A percentile compares a stretch with the other conserved stretches of the same genome.
Evolutionary conservation across 2,888 invertebrate genomes (phyloP).

Genomic region (Oegoconia quadripuncta): DNA sequence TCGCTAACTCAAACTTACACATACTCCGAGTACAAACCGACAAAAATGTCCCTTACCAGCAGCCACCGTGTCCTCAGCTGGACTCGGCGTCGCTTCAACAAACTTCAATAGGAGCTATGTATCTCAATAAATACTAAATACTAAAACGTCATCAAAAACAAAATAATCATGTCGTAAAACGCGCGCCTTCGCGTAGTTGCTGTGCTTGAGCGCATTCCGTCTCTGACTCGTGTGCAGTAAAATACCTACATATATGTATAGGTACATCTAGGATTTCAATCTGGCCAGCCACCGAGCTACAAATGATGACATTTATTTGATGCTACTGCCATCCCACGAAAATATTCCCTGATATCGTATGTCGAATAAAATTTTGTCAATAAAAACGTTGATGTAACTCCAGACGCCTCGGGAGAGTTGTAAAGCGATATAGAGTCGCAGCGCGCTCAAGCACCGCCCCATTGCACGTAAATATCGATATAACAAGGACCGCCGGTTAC

Average conservation of each 20-base stretch:
- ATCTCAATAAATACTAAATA: constrained; percentile 54
- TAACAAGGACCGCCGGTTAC: constrained; percentile 74
- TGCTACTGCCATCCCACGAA: constrained; percentile 20
- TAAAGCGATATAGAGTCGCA: constrained; percentile 38
- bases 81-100: constrained; percentile 42
- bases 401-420: constrained; percentile 42
- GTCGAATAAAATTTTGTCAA: constrained; percentile 23
- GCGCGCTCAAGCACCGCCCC: constrained; percentile 49
- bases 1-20: constrained; percentile 63
- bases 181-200: constrained; percentile 70
- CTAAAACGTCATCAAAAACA: constrained; percentile 44
- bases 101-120: constrained; percentile 42
- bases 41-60: constrained; percentile 1
- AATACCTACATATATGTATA: too few relatives aligned
- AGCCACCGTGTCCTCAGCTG: too few relatives aligned
- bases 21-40: constrained; percentile 43
- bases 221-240: constrained; percentile 19
- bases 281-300: constrained; percentile 15
- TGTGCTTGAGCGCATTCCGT: constrained; percentile 36
- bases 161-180: constrained; percentile 71
- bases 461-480: constrained; percentile 63
- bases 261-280: constrained; percentile 9
- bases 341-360: constrained; percentile 25
- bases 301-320: constrained; percentile 11
- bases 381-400: constrained; percentile 33